Percentiles rank a stretch among this genome's conserved stretches.
These are phyloP conservation scores for Leuctra nigra DNA, from an alignment of 2,888 invertebrate species.

Conservation along the genomic window DNA sequence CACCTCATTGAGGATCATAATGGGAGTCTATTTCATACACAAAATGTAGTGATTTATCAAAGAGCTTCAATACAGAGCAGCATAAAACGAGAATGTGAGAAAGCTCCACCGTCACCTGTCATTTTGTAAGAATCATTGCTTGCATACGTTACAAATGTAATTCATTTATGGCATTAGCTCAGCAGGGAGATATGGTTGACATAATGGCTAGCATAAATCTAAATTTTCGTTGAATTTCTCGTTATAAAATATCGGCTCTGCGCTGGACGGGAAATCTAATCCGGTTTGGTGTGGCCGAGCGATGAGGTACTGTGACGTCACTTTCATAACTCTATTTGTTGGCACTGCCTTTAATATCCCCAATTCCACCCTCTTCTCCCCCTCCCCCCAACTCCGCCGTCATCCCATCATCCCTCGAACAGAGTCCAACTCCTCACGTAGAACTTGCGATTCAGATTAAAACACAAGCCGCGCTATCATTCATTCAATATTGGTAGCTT, in stretches of 20 bases:
- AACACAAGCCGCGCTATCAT: background rate
- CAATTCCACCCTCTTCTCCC: background rate
- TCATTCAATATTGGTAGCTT: too few relatives aligned
- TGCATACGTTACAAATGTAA: too few relatives aligned
- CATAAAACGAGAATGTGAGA: too few relatives aligned
- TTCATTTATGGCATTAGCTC: constrained; percentile 14
- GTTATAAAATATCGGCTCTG: constrained; percentile 13
- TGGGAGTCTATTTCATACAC: too few relatives aligned
- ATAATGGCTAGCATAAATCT: constrained; percentile 22
- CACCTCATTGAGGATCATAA: too few relatives aligned
- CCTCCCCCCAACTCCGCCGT: background rate
- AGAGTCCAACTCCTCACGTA: background rate
- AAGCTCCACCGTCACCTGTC: too few relatives aligned
- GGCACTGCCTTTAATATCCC: constrained; percentile 15
- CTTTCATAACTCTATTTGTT: constrained; percentile 17
- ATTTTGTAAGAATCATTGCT: too few relatives aligned
- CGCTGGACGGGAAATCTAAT: constrained; percentile 10
- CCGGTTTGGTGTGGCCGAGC: background rate
- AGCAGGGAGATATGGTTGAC: constrained; percentile 1
- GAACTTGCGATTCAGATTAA: background rate
- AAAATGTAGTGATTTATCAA: too few relatives aligned
- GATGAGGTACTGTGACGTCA: constrained; percentile 11
- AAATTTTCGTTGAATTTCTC: constrained; percentile 19
- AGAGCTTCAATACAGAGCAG: too few relatives aligned
- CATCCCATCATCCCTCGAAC: background rate